These are phyloP conservation scores for Contarinia nasturtii DNA, from an alignment of 1,140 invertebrate genomes.

Conservation along the genomic window DNA sequence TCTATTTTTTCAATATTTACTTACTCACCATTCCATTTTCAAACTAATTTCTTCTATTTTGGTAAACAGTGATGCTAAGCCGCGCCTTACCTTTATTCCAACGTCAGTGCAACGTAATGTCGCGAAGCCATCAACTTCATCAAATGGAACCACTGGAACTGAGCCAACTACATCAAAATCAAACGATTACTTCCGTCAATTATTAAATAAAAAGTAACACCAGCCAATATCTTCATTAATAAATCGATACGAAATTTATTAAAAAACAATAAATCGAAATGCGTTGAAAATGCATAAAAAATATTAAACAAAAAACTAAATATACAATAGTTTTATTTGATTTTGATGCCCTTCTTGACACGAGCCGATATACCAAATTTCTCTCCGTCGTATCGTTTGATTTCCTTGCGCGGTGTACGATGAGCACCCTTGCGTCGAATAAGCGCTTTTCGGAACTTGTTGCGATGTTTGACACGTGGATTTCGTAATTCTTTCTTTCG, in stretches of 20 bases:
- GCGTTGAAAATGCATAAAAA: no score
- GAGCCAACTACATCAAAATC: slow-evolving; percentile 7
- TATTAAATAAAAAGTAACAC: slow-evolving; percentile 6
- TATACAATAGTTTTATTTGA: slow-evolving; percentile 34
- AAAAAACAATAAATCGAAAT: no score
- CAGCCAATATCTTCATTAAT: no score
- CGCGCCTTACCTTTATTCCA: slow-evolving; percentile 8
- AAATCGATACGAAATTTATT: no score
- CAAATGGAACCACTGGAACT: not conserved
- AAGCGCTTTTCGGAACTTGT: slow-evolving; percentile 77
- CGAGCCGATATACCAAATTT: slow-evolving; percentile 75
- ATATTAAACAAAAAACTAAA: no score
- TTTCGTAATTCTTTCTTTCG: slow-evolving; percentile 82
- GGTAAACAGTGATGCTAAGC: slow-evolving; percentile 9
- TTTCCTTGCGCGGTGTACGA: slow-evolving; percentile 57
- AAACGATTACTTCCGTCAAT: slow-evolving; percentile 18
- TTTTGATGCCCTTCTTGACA: slow-evolving; percentile 69
- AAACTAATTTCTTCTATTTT: not conserved
- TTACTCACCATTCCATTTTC: not conserved
- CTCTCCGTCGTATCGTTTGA: slow-evolving; percentile 68
- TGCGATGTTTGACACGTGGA: slow-evolving; percentile 81
- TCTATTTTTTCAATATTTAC: not conserved
- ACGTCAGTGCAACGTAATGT: slow-evolving; percentile 6
- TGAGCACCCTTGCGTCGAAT: slow-evolving; percentile 79
- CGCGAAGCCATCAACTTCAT: not conserved